These are phyloP conservation scores for Strigamia crassipes DNA, from an alignment of 2,888 invertebrate genomes.

Conservation along the genomic window DNA sequence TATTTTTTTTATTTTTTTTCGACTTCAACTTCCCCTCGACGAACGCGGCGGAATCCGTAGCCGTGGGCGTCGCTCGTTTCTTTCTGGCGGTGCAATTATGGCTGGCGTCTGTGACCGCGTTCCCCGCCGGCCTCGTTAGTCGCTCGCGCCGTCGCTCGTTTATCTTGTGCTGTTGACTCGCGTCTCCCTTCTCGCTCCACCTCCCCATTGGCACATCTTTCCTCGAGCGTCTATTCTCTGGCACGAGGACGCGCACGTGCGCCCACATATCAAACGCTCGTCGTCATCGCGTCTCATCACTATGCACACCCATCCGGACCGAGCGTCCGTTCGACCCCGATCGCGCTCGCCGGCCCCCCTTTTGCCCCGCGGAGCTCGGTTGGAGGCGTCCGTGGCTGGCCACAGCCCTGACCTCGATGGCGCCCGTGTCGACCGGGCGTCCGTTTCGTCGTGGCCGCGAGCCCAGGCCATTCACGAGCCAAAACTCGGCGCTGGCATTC, in stretches of 20 bases:
- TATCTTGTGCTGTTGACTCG: constrained; percentile 34
- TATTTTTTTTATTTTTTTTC: neutral
- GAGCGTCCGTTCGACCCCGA: neutral
- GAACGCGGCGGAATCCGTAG: constrained; percentile 12
- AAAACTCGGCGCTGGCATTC: neutral
- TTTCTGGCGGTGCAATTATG: constrained; percentile 27
- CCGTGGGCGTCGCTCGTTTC: constrained; percentile 29
- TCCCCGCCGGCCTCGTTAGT: constrained; percentile 25
- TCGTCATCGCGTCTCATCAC: neutral
- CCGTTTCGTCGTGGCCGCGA: too few relatives aligned
- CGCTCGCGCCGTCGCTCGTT: constrained; percentile 28
- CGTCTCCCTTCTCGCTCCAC: neutral
- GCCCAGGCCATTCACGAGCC: neutral
- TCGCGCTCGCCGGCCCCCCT: neutral
- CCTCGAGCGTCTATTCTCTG: neutral
- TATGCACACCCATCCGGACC: constrained; percentile 17
- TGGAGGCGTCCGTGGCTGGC: constrained; percentile 10
- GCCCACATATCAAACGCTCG: constrained; percentile 6
- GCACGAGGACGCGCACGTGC: constrained; percentile 32
- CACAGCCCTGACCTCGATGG: constrained; percentile 20
- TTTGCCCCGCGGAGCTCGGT: neutral
- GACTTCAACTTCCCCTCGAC: neutral
- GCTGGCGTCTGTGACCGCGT: constrained; percentile 32
- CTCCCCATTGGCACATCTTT: constrained; percentile 18
- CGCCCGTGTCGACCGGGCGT: neutral